Conservation (phyloP, 2,113 vertebrate genomes). For the Pholis gunnellus region DNA sequence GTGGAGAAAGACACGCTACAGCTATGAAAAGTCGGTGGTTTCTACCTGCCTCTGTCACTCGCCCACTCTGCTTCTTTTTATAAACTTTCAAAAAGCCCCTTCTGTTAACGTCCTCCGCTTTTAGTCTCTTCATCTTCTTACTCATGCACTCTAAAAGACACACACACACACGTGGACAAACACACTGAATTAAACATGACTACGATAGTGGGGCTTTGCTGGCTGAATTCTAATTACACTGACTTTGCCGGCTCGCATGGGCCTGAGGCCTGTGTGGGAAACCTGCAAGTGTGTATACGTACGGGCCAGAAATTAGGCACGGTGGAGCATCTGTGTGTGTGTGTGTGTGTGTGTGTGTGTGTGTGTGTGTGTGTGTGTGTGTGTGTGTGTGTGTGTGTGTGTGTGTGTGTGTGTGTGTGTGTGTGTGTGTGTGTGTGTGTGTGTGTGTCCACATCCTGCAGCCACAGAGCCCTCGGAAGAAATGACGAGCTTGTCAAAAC, state of each 20-base stretch:
- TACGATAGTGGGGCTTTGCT: conserved; percentile 75
- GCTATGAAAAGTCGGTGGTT: conserved; percentile 9
- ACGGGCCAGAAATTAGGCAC: conserved; percentile 10
- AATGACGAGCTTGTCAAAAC: conserved; percentile 18
- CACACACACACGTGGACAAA: conserved; percentile 59
- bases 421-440: too few relatives aligned
- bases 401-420: neutral
- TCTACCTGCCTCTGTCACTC: conserved; percentile 37
- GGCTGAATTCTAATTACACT: conserved; percentile 84
- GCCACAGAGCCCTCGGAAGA: conserved; percentile 5
- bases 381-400: neutral
- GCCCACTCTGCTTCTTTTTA: conserved; percentile 46
- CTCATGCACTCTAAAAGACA: conserved; percentile 54
- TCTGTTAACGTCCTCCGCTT: conserved; percentile 39
- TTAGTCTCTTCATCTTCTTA: conserved; percentile 38
- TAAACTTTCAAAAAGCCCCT: conserved; percentile 48
- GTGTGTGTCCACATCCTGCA: conserved; percentile 30
- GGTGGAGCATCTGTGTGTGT: neutral
- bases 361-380: neutral
- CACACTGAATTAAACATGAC: conserved; percentile 85
- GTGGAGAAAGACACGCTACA: too few relatives aligned
- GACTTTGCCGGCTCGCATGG: conserved; percentile 61
- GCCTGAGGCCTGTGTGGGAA: conserved; percentile 43
- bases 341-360: neutral
- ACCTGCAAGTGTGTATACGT: neutral